Conservation (phyloP, 2,888 invertebrate genomes). For the Agelastica alni region DNA sequence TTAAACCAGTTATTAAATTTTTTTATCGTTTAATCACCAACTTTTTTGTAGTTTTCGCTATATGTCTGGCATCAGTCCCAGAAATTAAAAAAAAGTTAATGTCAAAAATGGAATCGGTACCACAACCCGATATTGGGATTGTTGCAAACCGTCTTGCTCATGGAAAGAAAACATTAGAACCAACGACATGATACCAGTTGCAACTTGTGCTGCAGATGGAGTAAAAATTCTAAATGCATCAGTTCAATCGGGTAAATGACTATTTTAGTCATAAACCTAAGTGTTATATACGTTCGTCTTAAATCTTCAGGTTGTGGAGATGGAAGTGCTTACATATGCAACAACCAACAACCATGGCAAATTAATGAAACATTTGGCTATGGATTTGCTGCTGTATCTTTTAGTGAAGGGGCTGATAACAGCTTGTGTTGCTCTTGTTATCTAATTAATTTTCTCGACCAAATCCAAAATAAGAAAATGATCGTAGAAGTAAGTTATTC, state of each 20-base stretch:
- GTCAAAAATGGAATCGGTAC: slow-evolving; percentile 32
- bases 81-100: slow-evolving; percentile 26
- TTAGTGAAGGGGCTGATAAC: not conserved
- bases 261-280: too few species aligned
- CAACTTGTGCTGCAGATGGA: slow-evolving; percentile 30
- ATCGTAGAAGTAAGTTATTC: slow-evolving; percentile 1
- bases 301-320: not conserved
- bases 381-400: not conserved
- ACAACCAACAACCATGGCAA: not conserved
- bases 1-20: too few species aligned
- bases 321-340: not conserved
- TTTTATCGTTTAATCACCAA: too few species aligned
- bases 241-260: slow-evolving; percentile 1
- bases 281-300: too few species aligned
- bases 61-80: not conserved
- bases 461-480: slow-evolving; percentile 19
- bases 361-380: not conserved
- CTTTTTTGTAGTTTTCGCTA: not conserved
- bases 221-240: slow-evolving; percentile 5
- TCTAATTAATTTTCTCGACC: not conserved
- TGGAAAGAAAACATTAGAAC: slow-evolving; percentile 33
- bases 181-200: slow-evolving; percentile 17
- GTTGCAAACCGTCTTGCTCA: slow-evolving; percentile 30
- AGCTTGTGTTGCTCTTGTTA: slow-evolving; percentile 2
- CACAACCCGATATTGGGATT: slow-evolving; percentile 38